phyloP scores from a whole-genome alignment of 2,113 vertebrate genomes.

The Rhagologus leucostigma region DNA sequence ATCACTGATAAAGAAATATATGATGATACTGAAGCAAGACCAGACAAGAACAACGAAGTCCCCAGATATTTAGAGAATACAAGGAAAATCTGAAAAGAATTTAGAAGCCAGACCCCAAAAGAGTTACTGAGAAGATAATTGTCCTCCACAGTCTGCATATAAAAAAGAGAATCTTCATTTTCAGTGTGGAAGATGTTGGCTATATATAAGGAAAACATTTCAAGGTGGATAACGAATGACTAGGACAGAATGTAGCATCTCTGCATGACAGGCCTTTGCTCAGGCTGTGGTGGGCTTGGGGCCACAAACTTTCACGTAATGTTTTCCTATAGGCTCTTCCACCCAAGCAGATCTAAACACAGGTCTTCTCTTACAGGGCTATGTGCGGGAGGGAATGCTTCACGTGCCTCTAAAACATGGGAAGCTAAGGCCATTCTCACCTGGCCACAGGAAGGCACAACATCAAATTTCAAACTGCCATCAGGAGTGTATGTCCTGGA shows the following conservation, averaged over 20 bases:
- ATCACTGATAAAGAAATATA: background rate
- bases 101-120: background rate
- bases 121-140: background rate
- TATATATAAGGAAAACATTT: background rate
- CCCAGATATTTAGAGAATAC: background rate
- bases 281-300: background rate
- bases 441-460: background rate
- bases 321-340: background rate
- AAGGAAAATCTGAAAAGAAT: background rate
- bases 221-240: background rate
- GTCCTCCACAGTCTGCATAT: background rate
- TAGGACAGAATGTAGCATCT: background rate
- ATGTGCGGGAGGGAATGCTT: background rate
- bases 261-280: background rate
- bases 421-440: background rate
- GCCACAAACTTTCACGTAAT: background rate
- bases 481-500: background rate
- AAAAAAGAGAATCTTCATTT: background rate
- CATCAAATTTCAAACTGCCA: background rate
- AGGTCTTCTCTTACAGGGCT: background rate
- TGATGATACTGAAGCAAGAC: background rate
- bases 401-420: background rate
- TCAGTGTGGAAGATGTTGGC: background rate
- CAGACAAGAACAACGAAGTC: background rate
- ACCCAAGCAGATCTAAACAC: background rate